Percentiles rank a stretch among this genome's conserved stretches.
These are phyloP conservation scores for Hyposoter didymator DNA, from an alignment of 2,888 invertebrate species.

Conservation along the genomic window DNA sequence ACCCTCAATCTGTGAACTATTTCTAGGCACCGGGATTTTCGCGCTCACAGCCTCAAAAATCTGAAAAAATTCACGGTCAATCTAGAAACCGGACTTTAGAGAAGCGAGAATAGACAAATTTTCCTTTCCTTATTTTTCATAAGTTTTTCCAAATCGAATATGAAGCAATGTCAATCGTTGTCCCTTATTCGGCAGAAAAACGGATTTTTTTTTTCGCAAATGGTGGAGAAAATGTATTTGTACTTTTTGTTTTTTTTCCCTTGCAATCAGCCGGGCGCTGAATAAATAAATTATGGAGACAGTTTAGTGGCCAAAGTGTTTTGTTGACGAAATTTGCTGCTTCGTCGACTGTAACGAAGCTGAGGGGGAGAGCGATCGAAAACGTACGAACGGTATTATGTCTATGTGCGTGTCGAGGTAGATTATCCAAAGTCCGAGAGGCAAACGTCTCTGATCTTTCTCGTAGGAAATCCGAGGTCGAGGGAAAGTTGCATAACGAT, in stretches of 20 bases:
- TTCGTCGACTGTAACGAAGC: not conserved
- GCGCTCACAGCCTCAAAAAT: too few species aligned
- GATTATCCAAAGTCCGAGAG: constrained; percentile 35
- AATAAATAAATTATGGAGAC: too few species aligned
- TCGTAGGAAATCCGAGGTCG: constrained; percentile 73
- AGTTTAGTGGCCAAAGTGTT: too few species aligned
- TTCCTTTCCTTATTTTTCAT: not conserved
- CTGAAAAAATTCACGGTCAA: too few species aligned
- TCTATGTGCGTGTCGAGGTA: constrained; percentile 38
- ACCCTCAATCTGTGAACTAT: too few species aligned
- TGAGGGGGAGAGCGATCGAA: constrained; percentile 38
- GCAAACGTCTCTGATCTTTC: constrained; percentile 19
- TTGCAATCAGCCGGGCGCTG: too few species aligned
- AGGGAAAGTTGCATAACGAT: constrained; percentile 82
- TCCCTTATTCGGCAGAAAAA: not conserved
- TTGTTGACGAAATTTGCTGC: too few species aligned
- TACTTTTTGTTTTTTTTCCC: too few species aligned
- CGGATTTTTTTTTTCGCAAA: not conserved
- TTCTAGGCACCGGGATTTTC: too few species aligned
- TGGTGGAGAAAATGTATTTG: too few species aligned
- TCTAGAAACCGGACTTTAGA: too few species aligned
- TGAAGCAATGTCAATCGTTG: not conserved
- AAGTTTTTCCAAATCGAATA: not conserved
- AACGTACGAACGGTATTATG: constrained; percentile 43
- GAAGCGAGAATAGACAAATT: too few species aligned